Base-by-base conservation (phyloP, 2,888 invertebrate species). In the Drosophila rellima region DNA sequence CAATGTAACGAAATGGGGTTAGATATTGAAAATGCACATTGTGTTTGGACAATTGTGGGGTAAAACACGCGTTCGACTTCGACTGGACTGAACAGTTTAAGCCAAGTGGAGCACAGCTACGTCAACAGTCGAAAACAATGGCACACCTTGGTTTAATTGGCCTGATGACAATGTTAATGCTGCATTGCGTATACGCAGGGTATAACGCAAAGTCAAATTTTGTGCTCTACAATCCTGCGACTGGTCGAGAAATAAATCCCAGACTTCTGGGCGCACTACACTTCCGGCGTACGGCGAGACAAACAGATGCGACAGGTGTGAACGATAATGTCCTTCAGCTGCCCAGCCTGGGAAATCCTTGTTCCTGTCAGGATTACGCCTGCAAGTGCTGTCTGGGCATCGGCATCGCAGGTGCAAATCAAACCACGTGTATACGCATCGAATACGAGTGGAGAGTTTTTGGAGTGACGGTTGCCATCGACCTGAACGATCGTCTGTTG, bases 321-420 rank as follows among this genome's bases (percentile, higher is more conserved):
- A 75, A 45, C 10, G 72, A 78, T 8, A 90, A 85, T 57, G 5
- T 87, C 1, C 52, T 87, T 10, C 70, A 82, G 40, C 56, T 88
- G 40, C 88, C 90, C 0, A 73, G 70, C 8, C 31, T 85, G 20
- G 83, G 85, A 54, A 55, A 59, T n/a, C 82, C 74, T 0, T 89
- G 88, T 51, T 70, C 72, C 6, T 89, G 90, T 18, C 11, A 70
- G 39, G 71, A 78, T 4, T 76, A 48, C 26, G 15, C 13, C 33
- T 89, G 90, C 57, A 66, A 59, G 2, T 89, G 88, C 61, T 89
- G 89, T 39, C 10, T 88, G 57, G 88, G 85, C 8, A 4, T 89
- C 4, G 70, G 67, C 0, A 48, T 87, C 4, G 76, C 76, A 0
- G 20, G 39, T 7, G n/a, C 70, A 7, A 72, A 71, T 18, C 74